Evolutionary conservation across 1,140 invertebrate genomes (phyloP).

Genomic region (Ceratosolen fusciceps): DNA sequence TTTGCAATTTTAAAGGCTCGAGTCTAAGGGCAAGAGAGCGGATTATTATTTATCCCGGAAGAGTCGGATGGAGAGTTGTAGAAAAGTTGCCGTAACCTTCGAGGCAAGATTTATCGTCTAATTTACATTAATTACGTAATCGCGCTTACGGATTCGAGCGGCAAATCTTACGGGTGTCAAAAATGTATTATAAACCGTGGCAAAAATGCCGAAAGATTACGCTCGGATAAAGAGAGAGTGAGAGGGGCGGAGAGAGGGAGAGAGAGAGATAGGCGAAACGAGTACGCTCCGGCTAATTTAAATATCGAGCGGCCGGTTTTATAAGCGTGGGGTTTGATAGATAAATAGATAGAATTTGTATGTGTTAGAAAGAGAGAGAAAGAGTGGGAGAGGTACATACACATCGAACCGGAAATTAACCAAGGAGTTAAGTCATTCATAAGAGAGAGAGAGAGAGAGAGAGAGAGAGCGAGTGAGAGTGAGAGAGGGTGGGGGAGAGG

Average conservation of each 20-base stretch:
- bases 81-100: no score
- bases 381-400: not conserved
- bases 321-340: not conserved
- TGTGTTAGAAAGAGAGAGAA: no score
- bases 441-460: not conserved
- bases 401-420: conserved; percentile 1
- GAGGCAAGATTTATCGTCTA: not conserved
- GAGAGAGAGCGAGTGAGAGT: no score
- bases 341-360: no score
- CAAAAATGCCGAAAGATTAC: no score
- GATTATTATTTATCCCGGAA: no score
- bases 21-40: not conserved
- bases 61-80: no score
- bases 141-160: not conserved
- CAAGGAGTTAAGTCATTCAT: not conserved
- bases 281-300: not conserved
- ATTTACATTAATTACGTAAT: not conserved
- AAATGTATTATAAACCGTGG: not conserved
- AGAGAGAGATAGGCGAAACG: not conserved
- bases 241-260: no score
- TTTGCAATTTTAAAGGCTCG: no score
- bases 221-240: no score
- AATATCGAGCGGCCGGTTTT: not conserved
- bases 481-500: not conserved
- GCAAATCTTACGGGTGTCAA: not conserved